These are phyloP conservation scores for Tetramorium parvispinum DNA, from an alignment of 1,140 invertebrate genomes.

Conservation along the genomic window DNA sequence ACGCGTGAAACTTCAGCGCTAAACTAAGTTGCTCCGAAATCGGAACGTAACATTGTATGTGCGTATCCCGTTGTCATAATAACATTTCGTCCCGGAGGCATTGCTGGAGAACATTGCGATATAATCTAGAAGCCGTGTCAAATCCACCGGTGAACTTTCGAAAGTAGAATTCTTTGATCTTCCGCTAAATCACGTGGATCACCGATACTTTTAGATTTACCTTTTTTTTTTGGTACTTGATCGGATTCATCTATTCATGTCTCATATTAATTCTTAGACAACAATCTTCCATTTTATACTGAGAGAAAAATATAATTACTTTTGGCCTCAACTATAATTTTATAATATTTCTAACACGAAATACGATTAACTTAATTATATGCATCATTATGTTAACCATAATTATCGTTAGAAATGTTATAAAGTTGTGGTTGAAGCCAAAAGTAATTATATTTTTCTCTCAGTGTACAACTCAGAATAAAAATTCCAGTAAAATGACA, in stretches of 20 bases:
- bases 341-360: too few relatives aligned
- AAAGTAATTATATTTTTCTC: too few relatives aligned
- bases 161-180: background rate
- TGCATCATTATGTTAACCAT: too few relatives aligned
- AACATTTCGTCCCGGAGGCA: slow-evolving; percentile 44
- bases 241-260: background rate
- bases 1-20: too few relatives aligned
- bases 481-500: background rate
- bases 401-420: too few relatives aligned
- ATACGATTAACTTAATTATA: too few relatives aligned
- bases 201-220: background rate
- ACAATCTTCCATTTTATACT: background rate
- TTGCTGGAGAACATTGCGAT: background rate
- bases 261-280: background rate
- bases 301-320: too few relatives aligned
- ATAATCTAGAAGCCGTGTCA: background rate
- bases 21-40: background rate
- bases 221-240: background rate
- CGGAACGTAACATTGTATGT: slow-evolving; percentile 56
- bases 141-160: background rate
- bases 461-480: background rate
- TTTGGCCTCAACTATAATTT: too few relatives aligned
- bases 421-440: too few relatives aligned
- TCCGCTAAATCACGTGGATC: background rate
- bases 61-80: slow-evolving; percentile 75